Conservation (phyloP, 2,113 vertebrate genomes). For the Sminthopsis crassicaudata region DNA sequence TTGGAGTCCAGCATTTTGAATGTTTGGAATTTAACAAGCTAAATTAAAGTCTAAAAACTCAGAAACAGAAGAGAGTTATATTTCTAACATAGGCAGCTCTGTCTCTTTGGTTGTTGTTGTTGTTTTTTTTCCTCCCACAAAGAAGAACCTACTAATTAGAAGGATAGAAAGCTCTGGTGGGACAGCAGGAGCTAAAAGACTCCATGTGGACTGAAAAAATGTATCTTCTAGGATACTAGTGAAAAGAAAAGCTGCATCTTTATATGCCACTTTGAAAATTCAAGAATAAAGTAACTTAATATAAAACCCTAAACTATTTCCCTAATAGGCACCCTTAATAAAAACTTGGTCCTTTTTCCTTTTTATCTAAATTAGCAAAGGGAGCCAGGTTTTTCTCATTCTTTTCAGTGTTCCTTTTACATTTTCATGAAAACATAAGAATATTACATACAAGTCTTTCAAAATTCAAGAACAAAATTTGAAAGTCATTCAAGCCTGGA, state of each 20-base stretch:
- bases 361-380: constrained; percentile 1
- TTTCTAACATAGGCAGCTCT: not conserved
- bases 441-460: not conserved
- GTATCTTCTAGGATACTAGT: not conserved
- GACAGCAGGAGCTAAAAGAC: not conserved
- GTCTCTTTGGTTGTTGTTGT: not conserved
- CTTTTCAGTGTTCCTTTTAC: not conserved
- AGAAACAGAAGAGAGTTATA: not conserved
- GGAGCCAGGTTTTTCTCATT: not conserved
- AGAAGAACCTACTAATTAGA: not conserved
- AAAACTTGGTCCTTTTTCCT: not conserved
- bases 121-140: too few relatives aligned
- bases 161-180: not conserved
- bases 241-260: not conserved
- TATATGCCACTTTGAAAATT: not conserved
- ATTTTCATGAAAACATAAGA: not conserved
- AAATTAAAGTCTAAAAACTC: not conserved
- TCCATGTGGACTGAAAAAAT: not conserved
- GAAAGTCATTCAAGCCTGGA: not conserved
- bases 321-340: not conserved
- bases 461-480: not conserved
- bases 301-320: not conserved
- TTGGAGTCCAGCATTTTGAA: not conserved
- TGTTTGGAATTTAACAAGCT: not conserved
- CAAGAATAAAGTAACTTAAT: not conserved